Evolutionary conservation across 2,888 invertebrate species (phyloP), one percentile per base, ranked within the genome.

Genomic region (Agapostemon virescens): DNA sequence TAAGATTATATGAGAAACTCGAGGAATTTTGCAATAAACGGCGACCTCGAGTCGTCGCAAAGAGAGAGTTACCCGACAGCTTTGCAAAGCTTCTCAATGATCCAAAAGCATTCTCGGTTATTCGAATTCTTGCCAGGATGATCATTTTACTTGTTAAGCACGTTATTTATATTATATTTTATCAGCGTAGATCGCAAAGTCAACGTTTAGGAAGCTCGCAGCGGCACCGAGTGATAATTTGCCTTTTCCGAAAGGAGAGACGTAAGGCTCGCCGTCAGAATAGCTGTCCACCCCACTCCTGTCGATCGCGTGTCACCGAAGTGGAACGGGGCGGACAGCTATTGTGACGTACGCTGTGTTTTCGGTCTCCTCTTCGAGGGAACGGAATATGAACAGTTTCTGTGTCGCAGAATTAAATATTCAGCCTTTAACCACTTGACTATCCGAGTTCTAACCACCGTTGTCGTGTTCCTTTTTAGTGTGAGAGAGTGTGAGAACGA

Each of bases 381-480:
- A 55, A 55, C 23, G 26, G 26, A 55, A 26, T 26, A 6, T 2
- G 9, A 40, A 40, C 40, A 55, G 71, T 78, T 70, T 66, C 78
- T 72, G 72, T 33, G 71, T 69, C 61, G 66, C 61, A 66, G 42
- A 61, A 63, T 74, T 83, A 15, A n/a, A 26, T 55, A 55, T 55
- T 55, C 55, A 55, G 55, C 30, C 55, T 55, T 38, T 55, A 79
- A 81, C 75, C 49, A 49, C n/a, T n/a, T 58, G 58, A 69, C 45
- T 63, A 42, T 52, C 38, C 45, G 36, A 78, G n/a, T 67, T 33
- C 69, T 64, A 70, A 81, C 63, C 72, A 73, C 66, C 45, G n/a
- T 78, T 72, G 61, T 63, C 64, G 72, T 69, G 42, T 73, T 64
- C 26, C 26, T 73, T 30, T n/a, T 38, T 36, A 26, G 36, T 40